Base-by-base conservation (phyloP, 2,888 invertebrate genomes). In the Cheilosia grossa region DNA sequence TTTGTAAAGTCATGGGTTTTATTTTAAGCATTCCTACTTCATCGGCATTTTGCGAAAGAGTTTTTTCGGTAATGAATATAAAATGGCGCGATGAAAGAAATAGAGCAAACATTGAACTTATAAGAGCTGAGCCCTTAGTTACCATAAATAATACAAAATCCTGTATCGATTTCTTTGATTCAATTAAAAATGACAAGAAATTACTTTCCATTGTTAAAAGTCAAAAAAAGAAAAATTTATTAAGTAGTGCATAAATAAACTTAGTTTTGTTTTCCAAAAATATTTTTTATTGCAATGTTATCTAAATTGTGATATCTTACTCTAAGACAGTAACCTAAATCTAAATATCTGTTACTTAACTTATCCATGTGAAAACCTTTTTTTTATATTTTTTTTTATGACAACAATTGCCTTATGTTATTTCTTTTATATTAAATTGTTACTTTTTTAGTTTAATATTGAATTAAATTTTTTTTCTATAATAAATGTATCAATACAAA, bases 121-220 rank as follows among this genome's bases (percentile, higher is more conserved):
- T 64, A 19, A 30, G 64, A 64, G 49, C 49, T 19, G 64, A 64
- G 64, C 47, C 51, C 17, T 64, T 51, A 47, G 49, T 64, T 27
- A 49, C 13, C 27, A 64, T 64, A n/a, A 47, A 49, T 64, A 64
- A 64, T 51, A 51, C 15, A 33, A 51, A 15, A 30, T 9, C 51
- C 27, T 64, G 64, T 30, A 30, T 49, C 21, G 64, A 64, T 33
- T 64, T 33, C 19, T 64, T 33, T 64, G 51, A 64, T 13, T 64
- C 49, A 47, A 64, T 64, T 30, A 30, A 51, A 64, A 64, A 64
- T 64, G 64, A 49, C 27, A 64, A 51, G 9, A 17, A 64, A 17
- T 37, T 64, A 9, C 64, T 64, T 64, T 56, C 19, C 33, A 37
- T n/a, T 37, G 17, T 56, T 37, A 56, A 56, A 56, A 56, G 37